These are phyloP conservation scores for Orientallactaga bullata DNA, from an alignment of 2,113 vertebrate genomes.

Conservation along the genomic window DNA sequence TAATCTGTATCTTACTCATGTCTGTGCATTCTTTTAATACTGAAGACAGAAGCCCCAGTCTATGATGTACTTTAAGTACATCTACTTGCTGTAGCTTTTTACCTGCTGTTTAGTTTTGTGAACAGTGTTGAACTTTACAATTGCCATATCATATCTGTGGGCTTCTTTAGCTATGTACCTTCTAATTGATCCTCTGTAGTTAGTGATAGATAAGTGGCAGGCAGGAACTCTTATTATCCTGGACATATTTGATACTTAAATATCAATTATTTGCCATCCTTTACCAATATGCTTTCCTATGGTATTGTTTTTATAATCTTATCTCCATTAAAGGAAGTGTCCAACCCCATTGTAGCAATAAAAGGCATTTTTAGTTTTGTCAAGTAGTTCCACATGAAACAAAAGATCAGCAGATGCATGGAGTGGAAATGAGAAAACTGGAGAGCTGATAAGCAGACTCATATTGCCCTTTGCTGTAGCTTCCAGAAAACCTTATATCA, in stretches of 20 bases:
- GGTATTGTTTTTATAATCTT: conserved; percentile 8
- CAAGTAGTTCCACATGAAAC: neutral
- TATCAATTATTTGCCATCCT: neutral
- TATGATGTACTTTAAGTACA: neutral
- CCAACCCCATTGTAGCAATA: neutral
- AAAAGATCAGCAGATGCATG: conserved; percentile 61
- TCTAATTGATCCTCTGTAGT: conserved; percentile 9
- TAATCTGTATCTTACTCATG: neutral
- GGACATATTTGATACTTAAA: neutral
- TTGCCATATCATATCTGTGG: neutral
- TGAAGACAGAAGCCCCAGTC: neutral
- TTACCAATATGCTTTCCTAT: neutral
- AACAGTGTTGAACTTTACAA: neutral
- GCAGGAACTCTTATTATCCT: neutral
- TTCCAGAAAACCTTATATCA: conserved; percentile 80
- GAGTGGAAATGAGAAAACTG: conserved; percentile 57
- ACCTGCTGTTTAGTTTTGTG: conserved; percentile 30
- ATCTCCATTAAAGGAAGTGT: conserved; percentile 11
- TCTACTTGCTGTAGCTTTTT: neutral
- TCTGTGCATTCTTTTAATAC: neutral
- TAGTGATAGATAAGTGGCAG: neutral
- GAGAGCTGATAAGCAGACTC: conserved; percentile 60
- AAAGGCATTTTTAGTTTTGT: conserved; percentile 28
- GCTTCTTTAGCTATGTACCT: neutral
- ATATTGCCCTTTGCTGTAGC: conserved; percentile 61